phyloP scores from a whole-genome alignment of 1,140 invertebrate species.

The Dinoponera quadriceps region DNA sequence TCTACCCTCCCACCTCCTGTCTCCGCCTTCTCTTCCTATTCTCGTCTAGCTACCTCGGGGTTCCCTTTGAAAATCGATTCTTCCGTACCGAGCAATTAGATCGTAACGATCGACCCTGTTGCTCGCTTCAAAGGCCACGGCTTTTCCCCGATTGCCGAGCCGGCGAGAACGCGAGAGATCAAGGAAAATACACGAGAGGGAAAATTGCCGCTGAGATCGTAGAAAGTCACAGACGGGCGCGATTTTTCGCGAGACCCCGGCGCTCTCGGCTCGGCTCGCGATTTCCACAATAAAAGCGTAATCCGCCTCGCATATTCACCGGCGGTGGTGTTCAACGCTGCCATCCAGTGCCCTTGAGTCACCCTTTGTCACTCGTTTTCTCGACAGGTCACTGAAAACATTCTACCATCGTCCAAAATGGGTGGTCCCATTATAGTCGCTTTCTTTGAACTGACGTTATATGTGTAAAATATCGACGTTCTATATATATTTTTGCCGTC shows the following conservation, averaged over 20 bases:
- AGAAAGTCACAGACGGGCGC: constrained; percentile 16
- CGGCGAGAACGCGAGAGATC: constrained; percentile 25
- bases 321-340: no score
- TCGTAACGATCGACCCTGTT: constrained; percentile 59
- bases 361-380: no score
- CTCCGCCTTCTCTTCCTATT: neutral
- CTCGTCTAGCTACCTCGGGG: neutral
- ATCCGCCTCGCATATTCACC: neutral
- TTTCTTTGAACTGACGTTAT: no score
- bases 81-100: constrained; percentile 53
- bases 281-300: neutral
- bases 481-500: no score
- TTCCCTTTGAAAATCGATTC: constrained; percentile 60
- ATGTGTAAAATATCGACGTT: no score
- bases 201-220: constrained; percentile 26
- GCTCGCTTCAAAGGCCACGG: constrained; percentile 53
- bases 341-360: no score
- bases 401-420: no score
- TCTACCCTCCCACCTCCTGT: constrained; percentile 18
- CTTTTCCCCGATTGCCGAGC: constrained; percentile 15
- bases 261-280: neutral
- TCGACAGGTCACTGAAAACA: no score
- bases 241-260: neutral
- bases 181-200: constrained; percentile 10
- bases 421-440: no score